Evolutionary conservation across 1,140 invertebrate genomes (phyloP), one percentile per base, ranked within the genome.

Genomic region (Saccostrea echinata): DNA sequence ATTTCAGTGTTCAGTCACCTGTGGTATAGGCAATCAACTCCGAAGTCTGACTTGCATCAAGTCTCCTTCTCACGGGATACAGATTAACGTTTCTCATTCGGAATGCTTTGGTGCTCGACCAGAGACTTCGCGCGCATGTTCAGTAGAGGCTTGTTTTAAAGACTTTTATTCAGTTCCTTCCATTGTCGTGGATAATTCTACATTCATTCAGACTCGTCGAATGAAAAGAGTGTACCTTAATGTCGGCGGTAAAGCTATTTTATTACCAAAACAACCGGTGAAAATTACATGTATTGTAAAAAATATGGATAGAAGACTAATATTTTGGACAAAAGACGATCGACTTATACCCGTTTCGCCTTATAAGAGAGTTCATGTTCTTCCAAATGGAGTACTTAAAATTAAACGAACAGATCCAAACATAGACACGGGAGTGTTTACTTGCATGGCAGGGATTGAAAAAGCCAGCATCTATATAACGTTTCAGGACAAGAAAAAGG

Each of bases 21-120:
- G 97, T 93, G 97, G 96, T 30, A 95, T 95, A 55, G 97, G 97
- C 18, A 93, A 94, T 1, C 96, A 96, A 89, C 95, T 92, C 9
- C 95, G 97, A 88, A 96, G 96, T 91, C 96, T 98, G 55, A 96
- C 97, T 88, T 99, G 98, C 94, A 97, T 98, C 92, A 98, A 98
- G 95, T 81, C 82, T 33, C 86, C 89, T 9, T 57, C 88, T 16
- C 61, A 71, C 6, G 91, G 91, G 4, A 86, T 84, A 18, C 53
- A 89, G 24, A 82, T 92, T 0, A 91, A 89, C 16, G 91, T 92
- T 2, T 88, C 91, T 0, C 84, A 90, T 68, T 84, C 81, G 27
- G 88, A 89, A 43, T 92, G 91, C 51, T 53, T 88, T 61, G 86
- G 88, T 13, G 84, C 89, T 11, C 86, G 86, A 51, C 91, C 91